phyloP scores from a whole-genome alignment of 2,113 vertebrate genomes.

The Menidia beryllina region DNA sequence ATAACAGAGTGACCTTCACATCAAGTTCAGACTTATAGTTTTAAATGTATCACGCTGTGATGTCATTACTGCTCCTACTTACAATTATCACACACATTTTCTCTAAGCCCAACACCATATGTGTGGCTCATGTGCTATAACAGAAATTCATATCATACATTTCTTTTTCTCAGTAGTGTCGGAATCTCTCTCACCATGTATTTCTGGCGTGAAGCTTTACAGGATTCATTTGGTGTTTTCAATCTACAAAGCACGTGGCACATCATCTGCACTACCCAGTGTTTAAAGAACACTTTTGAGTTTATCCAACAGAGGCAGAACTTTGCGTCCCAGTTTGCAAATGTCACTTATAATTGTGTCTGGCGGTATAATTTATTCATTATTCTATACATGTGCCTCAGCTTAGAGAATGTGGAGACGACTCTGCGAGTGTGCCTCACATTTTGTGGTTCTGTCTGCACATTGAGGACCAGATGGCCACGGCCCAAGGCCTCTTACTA shows the following conservation, averaged over 20 bases:
- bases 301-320: constrained; percentile 3
- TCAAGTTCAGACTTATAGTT: constrained; percentile 34
- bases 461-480: constrained; percentile 70
- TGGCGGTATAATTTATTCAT: not conserved
- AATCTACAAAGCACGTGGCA: too few species aligned
- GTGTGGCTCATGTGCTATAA: not conserved
- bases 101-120: not conserved
- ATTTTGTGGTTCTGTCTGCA: too few species aligned
- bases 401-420: constrained; percentile 3
- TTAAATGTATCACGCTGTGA: constrained; percentile 39
- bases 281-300: not conserved
- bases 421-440: constrained; percentile 12
- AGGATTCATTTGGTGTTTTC: too few species aligned
- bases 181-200: too few species aligned
- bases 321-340: not conserved
- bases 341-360: not conserved
- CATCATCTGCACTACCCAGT: too few species aligned
- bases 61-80: constrained; percentile 23
- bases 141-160: not conserved
- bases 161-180: too few species aligned
- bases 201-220: too few species aligned
- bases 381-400: constrained; percentile 8
- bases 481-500: constrained; percentile 66
- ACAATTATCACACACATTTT: not conserved
- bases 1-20: constrained; percentile 44